These are phyloP conservation scores for Tarsius wallacei DNA, from an alignment of 2,797 vertebrate genomes.

Conservation along the genomic window DNA sequence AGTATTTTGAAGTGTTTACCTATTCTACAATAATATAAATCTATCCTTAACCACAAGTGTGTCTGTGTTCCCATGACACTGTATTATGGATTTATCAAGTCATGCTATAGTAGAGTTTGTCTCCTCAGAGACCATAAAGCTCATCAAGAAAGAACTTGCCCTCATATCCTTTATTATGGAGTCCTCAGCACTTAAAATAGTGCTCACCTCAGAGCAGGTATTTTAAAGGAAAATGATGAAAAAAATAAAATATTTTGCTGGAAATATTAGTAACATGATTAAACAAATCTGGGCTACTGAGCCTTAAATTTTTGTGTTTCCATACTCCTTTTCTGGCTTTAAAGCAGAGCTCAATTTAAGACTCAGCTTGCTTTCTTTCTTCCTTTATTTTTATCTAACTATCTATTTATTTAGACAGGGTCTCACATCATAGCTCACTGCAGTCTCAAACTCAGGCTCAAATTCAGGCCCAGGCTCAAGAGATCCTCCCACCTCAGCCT, in stretches of 20 bases:
- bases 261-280: background rate
- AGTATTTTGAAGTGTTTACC: background rate
- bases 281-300: background rate
- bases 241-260: background rate
- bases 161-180: background rate
- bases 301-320: background rate
- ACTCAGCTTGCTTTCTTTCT: constrained; percentile 1
- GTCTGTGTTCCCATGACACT: background rate
- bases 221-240: background rate
- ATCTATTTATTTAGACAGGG: too few species aligned
- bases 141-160: background rate
- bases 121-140: background rate
- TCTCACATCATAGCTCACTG: too few species aligned
- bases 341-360: background rate
- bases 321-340: constrained; percentile 3
- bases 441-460: too few species aligned
- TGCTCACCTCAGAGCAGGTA: background rate
- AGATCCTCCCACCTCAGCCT: too few species aligned
- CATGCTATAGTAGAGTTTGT: background rate
- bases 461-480: too few species aligned
- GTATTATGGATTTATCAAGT: background rate
- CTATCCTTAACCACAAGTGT: background rate
- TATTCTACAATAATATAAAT: background rate
- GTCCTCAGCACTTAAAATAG: background rate
- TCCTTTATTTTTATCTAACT: too few species aligned